These are phyloP conservation scores for Capricornis sumatraensis DNA, from an alignment of 2,113 vertebrate species.

Conservation along the genomic window DNA sequence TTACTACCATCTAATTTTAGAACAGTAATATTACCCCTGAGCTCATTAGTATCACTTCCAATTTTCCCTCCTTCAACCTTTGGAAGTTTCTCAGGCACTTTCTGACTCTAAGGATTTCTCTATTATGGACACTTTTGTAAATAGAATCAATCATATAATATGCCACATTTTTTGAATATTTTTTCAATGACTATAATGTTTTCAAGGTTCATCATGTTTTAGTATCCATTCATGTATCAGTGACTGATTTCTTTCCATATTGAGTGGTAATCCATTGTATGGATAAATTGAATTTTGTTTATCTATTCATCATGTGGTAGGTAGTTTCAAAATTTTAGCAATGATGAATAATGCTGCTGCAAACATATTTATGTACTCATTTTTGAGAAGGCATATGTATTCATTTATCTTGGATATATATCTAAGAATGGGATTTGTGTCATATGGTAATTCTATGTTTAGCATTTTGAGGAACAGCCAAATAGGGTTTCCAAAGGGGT, in stretches of 20 bases:
- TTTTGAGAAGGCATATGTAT: neutral
- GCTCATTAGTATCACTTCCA: neutral
- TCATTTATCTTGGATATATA: neutral
- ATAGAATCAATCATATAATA: neutral
- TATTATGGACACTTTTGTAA: neutral
- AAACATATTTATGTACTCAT: neutral
- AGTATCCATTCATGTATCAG: neutral
- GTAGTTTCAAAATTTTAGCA: neutral
- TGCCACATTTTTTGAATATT: neutral
- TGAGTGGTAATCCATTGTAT: neutral
- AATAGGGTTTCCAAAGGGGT: neutral
- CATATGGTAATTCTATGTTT: neutral
- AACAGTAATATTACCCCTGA: neutral
- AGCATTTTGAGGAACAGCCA: neutral
- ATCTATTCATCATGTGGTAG: neutral
- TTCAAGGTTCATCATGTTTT: neutral
- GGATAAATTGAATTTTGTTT: neutral
- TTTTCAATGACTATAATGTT: neutral
- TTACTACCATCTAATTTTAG: neutral
- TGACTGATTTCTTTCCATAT: neutral
- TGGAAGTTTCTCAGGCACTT: neutral
- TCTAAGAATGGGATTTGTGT: neutral
- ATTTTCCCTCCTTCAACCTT: neutral
- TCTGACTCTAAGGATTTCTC: neutral
- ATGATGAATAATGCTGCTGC: neutral